Evolutionary conservation across 2,797 vertebrate genomes (phyloP).

Genomic region (Lacerta viridis): DNA sequence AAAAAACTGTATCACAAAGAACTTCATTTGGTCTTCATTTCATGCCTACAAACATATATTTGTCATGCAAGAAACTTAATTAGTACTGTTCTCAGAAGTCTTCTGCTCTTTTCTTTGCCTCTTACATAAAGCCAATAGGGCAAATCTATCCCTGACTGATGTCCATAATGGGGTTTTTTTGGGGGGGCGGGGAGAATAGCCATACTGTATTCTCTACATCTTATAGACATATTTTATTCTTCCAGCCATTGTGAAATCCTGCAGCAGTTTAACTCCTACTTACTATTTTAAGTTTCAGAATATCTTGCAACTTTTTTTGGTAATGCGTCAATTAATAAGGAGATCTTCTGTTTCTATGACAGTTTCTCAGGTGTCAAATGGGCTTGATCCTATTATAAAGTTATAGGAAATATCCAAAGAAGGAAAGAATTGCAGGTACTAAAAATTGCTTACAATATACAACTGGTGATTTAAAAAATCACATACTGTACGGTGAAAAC

Average conservation of each 20-base stretch:
- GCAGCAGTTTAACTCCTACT: conserved; percentile 38
- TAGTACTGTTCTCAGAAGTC: not conserved
- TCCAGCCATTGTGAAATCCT: conserved; percentile 41
- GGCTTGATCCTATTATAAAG: not conserved
- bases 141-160: not conserved
- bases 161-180: rapidly evolving
- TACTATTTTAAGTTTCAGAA: conserved; percentile 41
- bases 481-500: not conserved
- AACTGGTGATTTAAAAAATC: not conserved
- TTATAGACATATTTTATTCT: conserved; percentile 50
- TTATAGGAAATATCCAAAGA: not conserved
- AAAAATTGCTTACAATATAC: not conserved
- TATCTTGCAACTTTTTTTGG: not conserved
- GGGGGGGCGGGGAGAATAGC: not conserved
- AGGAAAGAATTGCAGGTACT: not conserved
- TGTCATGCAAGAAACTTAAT: not conserved
- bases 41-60: not conserved
- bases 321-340: not conserved
- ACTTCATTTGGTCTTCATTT: not conserved
- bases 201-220: conserved; percentile 40
- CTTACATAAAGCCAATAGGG: not conserved
- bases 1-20: not conserved
- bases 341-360: not conserved
- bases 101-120: not conserved
- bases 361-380: conserved; percentile 31